Evolutionary conservation across 2,113 vertebrate species (phyloP), one percentile per base, ranked within the genome.

Genomic region (Phyllostomus hastatus): DNA sequence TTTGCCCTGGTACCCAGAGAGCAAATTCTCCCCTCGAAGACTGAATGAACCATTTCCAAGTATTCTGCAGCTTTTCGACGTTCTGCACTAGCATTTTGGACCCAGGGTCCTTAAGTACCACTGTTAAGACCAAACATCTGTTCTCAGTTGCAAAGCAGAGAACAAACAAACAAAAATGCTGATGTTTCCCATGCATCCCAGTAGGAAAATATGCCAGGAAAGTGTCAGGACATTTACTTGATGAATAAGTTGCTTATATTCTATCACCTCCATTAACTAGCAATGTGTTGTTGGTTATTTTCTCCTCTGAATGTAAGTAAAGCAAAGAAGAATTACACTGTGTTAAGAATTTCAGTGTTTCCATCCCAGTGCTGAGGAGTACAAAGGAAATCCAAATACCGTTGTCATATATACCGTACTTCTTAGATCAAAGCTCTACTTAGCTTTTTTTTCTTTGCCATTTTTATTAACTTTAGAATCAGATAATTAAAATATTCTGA

Each of bases 71-170:
- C 54, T 86, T 41, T 66, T 38, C 43, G 46, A 9, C 28, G 5
- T 73, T 57, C 61, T 76, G 7, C 6, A 19, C 19, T 19, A 73
- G 43, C 1, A 0, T 85, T 92, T 72, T 41, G 75, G 72, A 82
- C 43, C 85, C 59, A 80, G 33, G 24, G 22, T 64, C 35, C 33
- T 78, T 48, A 54, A 80, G 5, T 24, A 31, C 88, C 31, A 81
- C 33, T 76, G 20, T 79, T 59, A 87, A 95, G 10, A 79, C 5
- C 67, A 52, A 72, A 86, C 4, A 91, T 22, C 46, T 88, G 33
- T 87, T 90, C 64, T 91, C 83, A 81, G 83, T 88, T 79, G 14
- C 14, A 79, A 41, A 92, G 80, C 31, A 90, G 33, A 59, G 93
- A 38, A 88, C 10, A 78, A 22, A 88, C 10, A 78, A 22, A 70